Percentiles rank a stretch among this genome's conserved stretches.
Evolutionary conservation across 2,113 vertebrate species (phyloP).

Genomic region (Hystrix cristata): DNA sequence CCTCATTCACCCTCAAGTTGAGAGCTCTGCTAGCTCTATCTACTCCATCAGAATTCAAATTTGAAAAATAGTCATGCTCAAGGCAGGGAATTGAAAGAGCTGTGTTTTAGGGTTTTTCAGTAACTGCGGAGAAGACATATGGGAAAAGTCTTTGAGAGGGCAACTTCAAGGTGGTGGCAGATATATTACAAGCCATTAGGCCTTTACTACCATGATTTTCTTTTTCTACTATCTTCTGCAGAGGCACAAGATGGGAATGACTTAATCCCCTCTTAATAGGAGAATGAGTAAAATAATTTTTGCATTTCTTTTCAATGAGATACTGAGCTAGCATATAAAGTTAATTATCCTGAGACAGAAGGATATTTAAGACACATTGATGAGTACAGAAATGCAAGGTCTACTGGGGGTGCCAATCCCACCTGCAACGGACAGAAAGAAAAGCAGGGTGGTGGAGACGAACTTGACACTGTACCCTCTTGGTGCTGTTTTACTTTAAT

Average conservation of each 20-base stretch:
- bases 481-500: background rate
- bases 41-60: constrained; percentile 32
- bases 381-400: constrained; percentile 51
- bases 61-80: background rate
- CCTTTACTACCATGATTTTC: constrained; percentile 2
- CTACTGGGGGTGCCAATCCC: background rate
- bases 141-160: constrained; percentile 30
- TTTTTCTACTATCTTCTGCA: background rate
- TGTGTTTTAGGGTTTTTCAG: background rate
- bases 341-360: constrained; percentile 38
- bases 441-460: background rate
- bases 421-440: background rate
- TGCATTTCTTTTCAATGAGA: background rate
- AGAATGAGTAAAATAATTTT: constrained; percentile 15
- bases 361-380: constrained; percentile 1
- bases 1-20: background rate
- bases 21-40: constrained; percentile 15
- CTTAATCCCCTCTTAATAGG: background rate
- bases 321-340: background rate
- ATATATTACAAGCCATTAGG: background rate
- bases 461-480: background rate
- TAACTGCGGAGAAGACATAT: background rate
- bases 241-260: constrained; percentile 11
- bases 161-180: background rate
- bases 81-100: background rate